Percentiles rank a stretch among this genome's conserved stretches.
These are phyloP conservation scores for Bombylius discolor DNA, from an alignment of 2,888 invertebrate genomes.

Conservation along the genomic window DNA sequence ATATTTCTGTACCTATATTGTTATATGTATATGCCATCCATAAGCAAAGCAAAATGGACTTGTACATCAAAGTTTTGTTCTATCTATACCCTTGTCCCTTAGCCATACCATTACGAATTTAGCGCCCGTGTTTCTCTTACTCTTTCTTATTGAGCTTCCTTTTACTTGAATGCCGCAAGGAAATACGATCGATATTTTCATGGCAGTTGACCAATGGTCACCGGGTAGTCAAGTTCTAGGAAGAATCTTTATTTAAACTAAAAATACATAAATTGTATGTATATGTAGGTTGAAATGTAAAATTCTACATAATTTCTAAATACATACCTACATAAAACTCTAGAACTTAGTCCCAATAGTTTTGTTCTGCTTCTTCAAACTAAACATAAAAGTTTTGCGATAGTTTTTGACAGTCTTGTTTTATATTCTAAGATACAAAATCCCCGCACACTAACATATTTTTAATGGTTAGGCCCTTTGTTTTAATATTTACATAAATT, in stretches of 20 bases:
- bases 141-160: conserved; percentile 24
- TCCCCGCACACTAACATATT: neutral
- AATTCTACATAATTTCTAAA: neutral
- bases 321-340: neutral
- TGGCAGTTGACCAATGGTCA: conserved; percentile 29
- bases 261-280: conserved; percentile 2
- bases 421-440: conserved; percentile 12
- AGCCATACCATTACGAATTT: conserved; percentile 16
- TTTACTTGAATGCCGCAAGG: conserved; percentile 28
- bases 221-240: conserved; percentile 19
- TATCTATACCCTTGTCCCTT: too few relatives aligned
- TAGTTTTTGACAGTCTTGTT: conserved; percentile 16
- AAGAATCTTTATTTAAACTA: conserved; percentile 11
- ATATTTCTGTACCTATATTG: neutral
- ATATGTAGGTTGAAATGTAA: neutral
- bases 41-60: too few relatives aligned
- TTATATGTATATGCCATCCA: too few relatives aligned
- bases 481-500: too few relatives aligned
- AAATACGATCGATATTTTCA: conserved; percentile 36
- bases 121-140: conserved; percentile 8
- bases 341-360: neutral
- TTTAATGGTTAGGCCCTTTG: conserved; percentile 2
- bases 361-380: conserved; percentile 13
- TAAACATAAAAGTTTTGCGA: conserved; percentile 14
- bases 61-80: too few relatives aligned